phyloP scores from a whole-genome alignment of 2,888 invertebrate genomes.

The Phaonia tiefii region DNA sequence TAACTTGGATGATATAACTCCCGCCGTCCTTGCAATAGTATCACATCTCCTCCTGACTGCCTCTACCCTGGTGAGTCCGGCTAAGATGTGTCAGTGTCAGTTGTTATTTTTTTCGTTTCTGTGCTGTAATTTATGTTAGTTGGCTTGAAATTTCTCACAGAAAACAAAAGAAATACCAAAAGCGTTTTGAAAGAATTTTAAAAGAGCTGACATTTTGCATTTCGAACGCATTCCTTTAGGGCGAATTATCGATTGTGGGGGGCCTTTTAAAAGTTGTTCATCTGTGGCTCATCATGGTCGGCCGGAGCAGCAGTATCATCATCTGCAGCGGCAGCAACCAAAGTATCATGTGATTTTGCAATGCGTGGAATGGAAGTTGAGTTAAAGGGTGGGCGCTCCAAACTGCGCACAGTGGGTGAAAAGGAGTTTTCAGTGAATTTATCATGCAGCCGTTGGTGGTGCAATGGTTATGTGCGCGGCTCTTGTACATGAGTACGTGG shows the following conservation, averaged over 20 bases:
- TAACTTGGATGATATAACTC: too few species aligned
- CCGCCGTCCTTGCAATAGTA: neutral
- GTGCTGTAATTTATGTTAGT: conserved; percentile 66
- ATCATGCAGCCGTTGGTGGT: too few species aligned
- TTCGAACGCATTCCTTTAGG: conserved; percentile 78
- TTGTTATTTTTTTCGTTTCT: conserved; percentile 8
- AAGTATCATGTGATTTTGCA: too few species aligned
- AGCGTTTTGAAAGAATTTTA: conserved; percentile 72
- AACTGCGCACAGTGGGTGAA: neutral
- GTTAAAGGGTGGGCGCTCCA: conserved; percentile 22
- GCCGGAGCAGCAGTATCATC: neutral
- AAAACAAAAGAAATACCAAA: conserved; percentile 78
- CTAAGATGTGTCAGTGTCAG: conserved; percentile 26
- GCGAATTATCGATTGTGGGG: conserved; percentile 70
- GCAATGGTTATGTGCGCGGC: too few species aligned
- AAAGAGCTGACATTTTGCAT: conserved; percentile 79
- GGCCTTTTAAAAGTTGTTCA: conserved; percentile 46
- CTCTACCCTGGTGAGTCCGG: neutral
- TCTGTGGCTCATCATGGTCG: conserved; percentile 4
- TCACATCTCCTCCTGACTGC: neutral
- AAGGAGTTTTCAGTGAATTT: too few species aligned
- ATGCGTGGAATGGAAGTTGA: conserved; percentile 31
- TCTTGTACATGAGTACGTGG: too few species aligned
- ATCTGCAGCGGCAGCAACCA: neutral
- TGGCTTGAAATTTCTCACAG: conserved; percentile 68